These are phyloP conservation scores for Erebia aethiops DNA, from an alignment of 2,888 invertebrate genomes.

Conservation along the genomic window DNA sequence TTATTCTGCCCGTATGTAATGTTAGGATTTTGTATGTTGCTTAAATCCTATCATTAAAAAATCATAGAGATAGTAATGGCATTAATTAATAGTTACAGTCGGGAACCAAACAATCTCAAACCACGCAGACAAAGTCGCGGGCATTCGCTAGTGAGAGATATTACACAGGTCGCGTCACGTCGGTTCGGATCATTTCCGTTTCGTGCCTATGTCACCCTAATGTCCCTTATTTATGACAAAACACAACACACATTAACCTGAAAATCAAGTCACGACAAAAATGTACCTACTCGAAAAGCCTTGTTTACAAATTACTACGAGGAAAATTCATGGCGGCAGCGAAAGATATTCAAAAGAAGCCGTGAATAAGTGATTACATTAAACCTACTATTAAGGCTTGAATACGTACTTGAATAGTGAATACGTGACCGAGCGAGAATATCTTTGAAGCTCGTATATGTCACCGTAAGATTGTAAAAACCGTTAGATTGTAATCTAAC, in stretches of 20 bases:
- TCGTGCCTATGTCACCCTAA: neutral
- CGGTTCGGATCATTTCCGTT: too few relatives aligned
- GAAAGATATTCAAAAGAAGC: slow-evolving; percentile 5
- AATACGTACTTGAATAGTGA: neutral
- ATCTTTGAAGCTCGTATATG: neutral
- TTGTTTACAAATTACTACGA: neutral
- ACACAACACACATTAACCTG: neutral
- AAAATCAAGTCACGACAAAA: neutral
- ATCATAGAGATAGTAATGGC: too few relatives aligned
- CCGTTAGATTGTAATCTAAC: too few relatives aligned
- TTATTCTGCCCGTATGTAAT: too few relatives aligned
- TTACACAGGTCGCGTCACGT: too few relatives aligned
- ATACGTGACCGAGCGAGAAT: neutral
- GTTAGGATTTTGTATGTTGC: too few relatives aligned
- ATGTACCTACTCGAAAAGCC: neutral
- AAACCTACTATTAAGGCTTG: neutral
- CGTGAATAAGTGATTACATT: slow-evolving; percentile 6
- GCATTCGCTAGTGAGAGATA: too few relatives aligned
- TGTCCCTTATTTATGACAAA: neutral
- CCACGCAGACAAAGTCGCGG: too few relatives aligned
- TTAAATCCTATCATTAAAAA: too few relatives aligned
- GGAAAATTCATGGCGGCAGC: neutral
- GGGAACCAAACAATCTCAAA: too few relatives aligned
- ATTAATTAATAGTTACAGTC: too few relatives aligned
- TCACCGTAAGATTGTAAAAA: too few relatives aligned